Evolutionary conservation across 2,113 vertebrate genomes (phyloP), one percentile per base, ranked within the genome.

Genomic region (Cynocephalus volans): DNA sequence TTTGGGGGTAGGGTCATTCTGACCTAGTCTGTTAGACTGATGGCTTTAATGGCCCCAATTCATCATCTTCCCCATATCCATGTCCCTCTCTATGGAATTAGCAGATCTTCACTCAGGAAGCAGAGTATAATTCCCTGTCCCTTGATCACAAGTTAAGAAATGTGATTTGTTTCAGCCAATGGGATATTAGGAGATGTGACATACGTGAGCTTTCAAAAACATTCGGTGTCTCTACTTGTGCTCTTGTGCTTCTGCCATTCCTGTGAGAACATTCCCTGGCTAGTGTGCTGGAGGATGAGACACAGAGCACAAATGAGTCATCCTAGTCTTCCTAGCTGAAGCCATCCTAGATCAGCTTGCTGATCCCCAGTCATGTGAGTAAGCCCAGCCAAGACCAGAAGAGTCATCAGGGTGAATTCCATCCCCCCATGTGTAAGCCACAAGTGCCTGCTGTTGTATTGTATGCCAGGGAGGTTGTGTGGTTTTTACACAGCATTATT

Each of bases 61-160:
- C 33, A 48, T n/a, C 15, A 13, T 56, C 50, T 19, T 54, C 14
- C 2, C 4, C 36, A 9, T 65, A 48, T 33, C 50, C 58, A 41
- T 52, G 58, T 18, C 24, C 33, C 31, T 83, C 8, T 14, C 23
- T 3, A 24, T 19, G 33, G 13, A 84, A 84, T 36, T 3, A 65
- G 26, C 13, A 91, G 28, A 50, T 62, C 31, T 77, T 7, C n/a
- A 88, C 24, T 89, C 56, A 62, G 6, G 41, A 89, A 94, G 28
- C 9, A 60, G 93, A 86, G n/a, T 64, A 6, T n/a, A 58, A 88
- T 54, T 83, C 3, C 6, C 33, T 76, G 5, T 8, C 72, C 24
- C 45, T 90, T 84, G 12, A 58, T 60, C 24, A 12, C 65, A 91
- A 90, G 36, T 67, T 80, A 41, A 88, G 52, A 77, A 80, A 96